These are phyloP conservation scores for Clistopyga incitator DNA, from an alignment of 2,888 invertebrate genomes.

Conservation along the genomic window DNA sequence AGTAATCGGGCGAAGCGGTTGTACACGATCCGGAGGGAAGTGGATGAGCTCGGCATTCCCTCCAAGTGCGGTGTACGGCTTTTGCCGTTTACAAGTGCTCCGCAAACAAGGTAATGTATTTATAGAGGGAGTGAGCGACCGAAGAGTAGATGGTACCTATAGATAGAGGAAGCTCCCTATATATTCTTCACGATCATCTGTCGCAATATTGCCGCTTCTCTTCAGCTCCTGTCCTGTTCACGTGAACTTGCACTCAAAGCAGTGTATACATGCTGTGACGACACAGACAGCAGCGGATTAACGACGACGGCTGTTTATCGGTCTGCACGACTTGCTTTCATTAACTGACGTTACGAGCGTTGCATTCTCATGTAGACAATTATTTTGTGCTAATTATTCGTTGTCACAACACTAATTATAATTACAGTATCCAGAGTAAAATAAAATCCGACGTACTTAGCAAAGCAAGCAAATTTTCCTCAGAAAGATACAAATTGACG, in stretches of 20 bases:
- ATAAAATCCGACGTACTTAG: too few species aligned
- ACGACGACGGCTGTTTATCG: background rate
- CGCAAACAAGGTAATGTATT: conserved; percentile 83
- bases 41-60: conserved; percentile 78
- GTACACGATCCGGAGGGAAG: conserved; percentile 67
- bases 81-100: conserved; percentile 78
- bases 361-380: too few species aligned
- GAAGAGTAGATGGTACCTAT: conserved; percentile 38
- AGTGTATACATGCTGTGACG: background rate
- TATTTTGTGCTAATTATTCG: too few species aligned
- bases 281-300: background rate
- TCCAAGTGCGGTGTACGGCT: conserved; percentile 65
- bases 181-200: conserved; percentile 41
- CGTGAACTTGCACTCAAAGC: conserved; percentile 20
- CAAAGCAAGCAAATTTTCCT: too few species aligned
- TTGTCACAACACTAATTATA: too few species aligned
- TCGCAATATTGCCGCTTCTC: conserved; percentile 19
- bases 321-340: background rate
- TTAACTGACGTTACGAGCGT: too few species aligned
- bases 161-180: background rate
- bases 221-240: conserved; percentile 23
- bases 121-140: conserved; percentile 78
- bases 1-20: conserved; percentile 19
- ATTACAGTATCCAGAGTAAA: too few species aligned
- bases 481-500: too few species aligned